These are phyloP conservation scores for Atractosteus spatula DNA, from an alignment of 2,113 vertebrate species.

Conservation along the genomic window DNA sequence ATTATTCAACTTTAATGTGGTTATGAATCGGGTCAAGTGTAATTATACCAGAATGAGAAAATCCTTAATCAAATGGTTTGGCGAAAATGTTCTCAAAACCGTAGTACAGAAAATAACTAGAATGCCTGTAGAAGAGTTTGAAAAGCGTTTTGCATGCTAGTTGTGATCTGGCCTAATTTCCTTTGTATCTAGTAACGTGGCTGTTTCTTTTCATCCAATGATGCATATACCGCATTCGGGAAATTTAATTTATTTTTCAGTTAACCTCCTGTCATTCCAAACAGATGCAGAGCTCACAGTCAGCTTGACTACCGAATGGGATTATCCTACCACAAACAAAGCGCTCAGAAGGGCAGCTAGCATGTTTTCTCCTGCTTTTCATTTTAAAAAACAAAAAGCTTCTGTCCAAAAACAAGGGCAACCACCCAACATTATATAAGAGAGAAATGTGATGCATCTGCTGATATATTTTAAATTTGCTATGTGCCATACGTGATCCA, in stretches of 20 bases:
- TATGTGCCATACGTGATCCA: constrained; percentile 35
- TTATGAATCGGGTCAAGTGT: no score
- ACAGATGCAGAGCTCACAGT: constrained; percentile 4
- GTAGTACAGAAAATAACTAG: background rate
- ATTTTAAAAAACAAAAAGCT: constrained; percentile 53
- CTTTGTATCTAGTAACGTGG: constrained; percentile 25
- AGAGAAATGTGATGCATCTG: constrained; percentile 58
- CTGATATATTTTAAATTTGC: constrained; percentile 56
- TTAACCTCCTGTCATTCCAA: constrained; percentile 19
- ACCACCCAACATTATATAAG: constrained; percentile 53
- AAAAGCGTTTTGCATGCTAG: background rate
- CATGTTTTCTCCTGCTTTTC: constrained; percentile 51
- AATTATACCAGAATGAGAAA: constrained; percentile 7
- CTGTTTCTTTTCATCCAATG: constrained; percentile 3
- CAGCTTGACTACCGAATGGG: constrained; percentile 31
- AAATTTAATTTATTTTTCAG: background rate
- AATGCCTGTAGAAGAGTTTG: background rate
- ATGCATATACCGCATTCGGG: background rate
- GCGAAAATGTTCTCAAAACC: background rate
- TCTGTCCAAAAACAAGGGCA: constrained; percentile 53
- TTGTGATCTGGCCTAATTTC: constrained; percentile 30
- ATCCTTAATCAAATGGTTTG: constrained; percentile 8
- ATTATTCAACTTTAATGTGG: no score
- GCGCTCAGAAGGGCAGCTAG: constrained; percentile 36
- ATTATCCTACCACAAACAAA: constrained; percentile 53